Percentiles rank a stretch among this genome's conserved stretches.
phyloP scores from a whole-genome alignment of 1,140 invertebrate species.

The Drosophila lowei region DNA sequence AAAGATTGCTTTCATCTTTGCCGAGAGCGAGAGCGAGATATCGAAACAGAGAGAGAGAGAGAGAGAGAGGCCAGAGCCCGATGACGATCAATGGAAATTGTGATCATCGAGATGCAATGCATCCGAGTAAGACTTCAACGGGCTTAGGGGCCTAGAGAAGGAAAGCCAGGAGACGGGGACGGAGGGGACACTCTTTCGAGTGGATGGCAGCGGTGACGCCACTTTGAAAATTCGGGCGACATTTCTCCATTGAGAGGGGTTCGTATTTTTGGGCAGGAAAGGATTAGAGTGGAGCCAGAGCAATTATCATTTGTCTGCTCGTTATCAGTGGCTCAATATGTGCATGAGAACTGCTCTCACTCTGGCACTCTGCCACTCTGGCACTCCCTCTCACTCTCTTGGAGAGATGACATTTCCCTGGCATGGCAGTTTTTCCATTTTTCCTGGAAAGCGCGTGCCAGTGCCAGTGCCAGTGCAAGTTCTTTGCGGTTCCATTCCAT shows the following conservation, averaged over 20 bases:
- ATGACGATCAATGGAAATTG: slow-evolving; percentile 72
- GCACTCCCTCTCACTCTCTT: background rate
- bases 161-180: slow-evolving; percentile 33
- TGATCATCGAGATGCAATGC: slow-evolving; percentile 67
- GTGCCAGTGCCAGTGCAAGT: background rate
- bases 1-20: slow-evolving; percentile 76
- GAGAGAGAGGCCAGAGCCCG: slow-evolving; percentile 21
- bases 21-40: slow-evolving; percentile 49
- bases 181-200: background rate
- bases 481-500: too few species aligned
- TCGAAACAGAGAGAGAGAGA: slow-evolving; percentile 3
- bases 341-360: slow-evolving; percentile 8
- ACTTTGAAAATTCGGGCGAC: slow-evolving; percentile 73
- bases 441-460: slow-evolving; percentile 74
- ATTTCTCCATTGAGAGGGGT: slow-evolving; percentile 41
- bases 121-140: slow-evolving; percentile 44
- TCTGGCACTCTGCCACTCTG: background rate
- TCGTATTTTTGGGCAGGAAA: slow-evolving; percentile 18
- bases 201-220: slow-evolving; percentile 59
- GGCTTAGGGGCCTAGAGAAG: slow-evolving; percentile 20
- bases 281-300: slow-evolving; percentile 72
- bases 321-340: slow-evolving; percentile 52
- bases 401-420: background rate
- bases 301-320: slow-evolving; percentile 78
- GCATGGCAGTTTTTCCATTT: slow-evolving; percentile 30